Percentiles rank a stretch among this genome's conserved stretches.
These are phyloP conservation scores for Eubucco bourcierii DNA, from an alignment of 2,113 vertebrate genomes.

Conservation along the genomic window DNA sequence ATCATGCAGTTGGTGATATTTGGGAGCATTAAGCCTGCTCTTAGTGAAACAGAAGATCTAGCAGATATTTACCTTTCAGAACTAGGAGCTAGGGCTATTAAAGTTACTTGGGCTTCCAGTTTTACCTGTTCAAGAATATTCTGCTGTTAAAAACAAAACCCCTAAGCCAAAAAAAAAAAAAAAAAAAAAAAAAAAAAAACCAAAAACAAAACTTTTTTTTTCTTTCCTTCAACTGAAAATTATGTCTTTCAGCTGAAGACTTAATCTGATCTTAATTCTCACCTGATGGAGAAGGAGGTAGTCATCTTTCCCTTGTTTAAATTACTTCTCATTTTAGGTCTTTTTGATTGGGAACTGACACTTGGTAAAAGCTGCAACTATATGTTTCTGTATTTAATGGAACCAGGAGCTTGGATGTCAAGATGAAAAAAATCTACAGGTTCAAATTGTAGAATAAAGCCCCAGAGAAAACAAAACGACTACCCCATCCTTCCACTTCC, in stretches of 20 bases:
- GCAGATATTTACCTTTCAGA: background rate
- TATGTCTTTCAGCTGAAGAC: background rate
- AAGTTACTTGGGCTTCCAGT: background rate
- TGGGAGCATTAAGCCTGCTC: background rate
- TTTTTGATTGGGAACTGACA: background rate
- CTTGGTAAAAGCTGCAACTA: background rate
- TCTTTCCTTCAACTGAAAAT: too few species aligned
- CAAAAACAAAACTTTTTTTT: too few species aligned
- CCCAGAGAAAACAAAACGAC: background rate
- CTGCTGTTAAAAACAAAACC: background rate
- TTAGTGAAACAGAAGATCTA: background rate
- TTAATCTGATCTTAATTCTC: background rate
- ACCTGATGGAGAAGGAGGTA: background rate
- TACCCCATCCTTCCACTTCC: background rate
- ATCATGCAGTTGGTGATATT: background rate
- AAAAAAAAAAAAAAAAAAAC: too few species aligned
- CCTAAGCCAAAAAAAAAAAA: background rate
- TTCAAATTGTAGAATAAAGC: background rate
- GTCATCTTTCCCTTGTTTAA: background rate
- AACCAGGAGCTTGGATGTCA: background rate
- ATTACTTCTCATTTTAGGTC: background rate
- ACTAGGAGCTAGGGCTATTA: background rate
- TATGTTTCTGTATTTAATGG: constrained; percentile 15
- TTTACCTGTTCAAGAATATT: background rate
- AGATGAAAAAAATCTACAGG: background rate